Percentiles rank a stretch among this genome's conserved stretches.
Conservation (phyloP, 2,797 vertebrate species). For the Sebastes flavidus region DNA sequence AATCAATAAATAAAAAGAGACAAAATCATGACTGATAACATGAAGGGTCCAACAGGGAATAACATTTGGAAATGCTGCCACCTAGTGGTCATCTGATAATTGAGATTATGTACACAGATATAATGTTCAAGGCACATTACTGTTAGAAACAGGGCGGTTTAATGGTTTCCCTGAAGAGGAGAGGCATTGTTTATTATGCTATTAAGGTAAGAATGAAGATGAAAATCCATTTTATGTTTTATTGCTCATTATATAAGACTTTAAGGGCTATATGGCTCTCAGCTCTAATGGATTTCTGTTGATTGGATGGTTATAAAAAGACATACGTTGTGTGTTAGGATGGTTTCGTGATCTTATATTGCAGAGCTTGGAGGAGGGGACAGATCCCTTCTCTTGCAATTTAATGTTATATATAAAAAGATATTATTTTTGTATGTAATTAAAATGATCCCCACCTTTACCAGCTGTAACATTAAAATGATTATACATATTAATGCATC, state of each 20-base stretch:
- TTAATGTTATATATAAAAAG: background rate
- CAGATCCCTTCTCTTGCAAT: background rate
- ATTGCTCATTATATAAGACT: background rate
- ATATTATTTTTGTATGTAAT: background rate
- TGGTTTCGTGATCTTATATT: background rate
- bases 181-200: background rate
- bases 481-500: background rate
- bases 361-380: background rate
- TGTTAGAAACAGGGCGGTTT: background rate
- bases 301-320: background rate
- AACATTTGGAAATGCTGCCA: conserved; percentile 67
- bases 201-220: background rate
- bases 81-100: conserved; percentile 51
- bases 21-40: background rate
- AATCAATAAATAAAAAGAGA: background rate
- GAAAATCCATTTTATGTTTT: background rate
- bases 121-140: background rate
- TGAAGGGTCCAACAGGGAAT: background rate
- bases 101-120: background rate
- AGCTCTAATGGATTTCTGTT: background rate
- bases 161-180: background rate
- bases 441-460: background rate
- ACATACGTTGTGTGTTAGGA: background rate
- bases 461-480: background rate
- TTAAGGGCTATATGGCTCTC: background rate